Evolutionary conservation across 2,113 vertebrate genomes (phyloP).

Genomic region (Callocephalon fimbriatum): DNA sequence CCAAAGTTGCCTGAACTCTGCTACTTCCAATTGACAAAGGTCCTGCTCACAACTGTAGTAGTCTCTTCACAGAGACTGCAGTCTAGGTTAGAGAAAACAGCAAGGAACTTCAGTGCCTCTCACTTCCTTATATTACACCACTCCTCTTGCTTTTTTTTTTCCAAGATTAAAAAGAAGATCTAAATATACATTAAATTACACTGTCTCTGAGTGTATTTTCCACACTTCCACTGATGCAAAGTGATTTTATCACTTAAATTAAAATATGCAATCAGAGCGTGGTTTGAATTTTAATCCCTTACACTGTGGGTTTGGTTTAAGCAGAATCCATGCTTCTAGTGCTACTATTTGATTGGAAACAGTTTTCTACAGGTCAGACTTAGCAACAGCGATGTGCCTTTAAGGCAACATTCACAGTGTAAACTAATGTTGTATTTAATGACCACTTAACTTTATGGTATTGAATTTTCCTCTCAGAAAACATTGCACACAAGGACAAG

Average conservation of each 20-base stretch:
- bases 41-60: not conserved
- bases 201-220: not conserved
- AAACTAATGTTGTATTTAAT: not conserved
- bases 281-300: constrained; percentile 5
- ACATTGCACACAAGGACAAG: not conserved
- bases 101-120: not conserved
- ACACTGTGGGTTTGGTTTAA: not conserved
- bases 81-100: not conserved
- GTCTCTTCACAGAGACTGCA: not conserved
- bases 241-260: not conserved
- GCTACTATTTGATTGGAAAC: not conserved
- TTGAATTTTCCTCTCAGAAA: not conserved
- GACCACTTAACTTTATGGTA: not conserved
- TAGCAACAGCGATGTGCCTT: not conserved
- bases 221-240: not conserved
- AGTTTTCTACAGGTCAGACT: not conserved
- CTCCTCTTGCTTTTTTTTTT: not conserved
- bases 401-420: not conserved
- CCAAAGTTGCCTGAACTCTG: not conserved
- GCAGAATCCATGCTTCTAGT: not conserved
- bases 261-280: not conserved
- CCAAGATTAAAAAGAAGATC: not conserved
- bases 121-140: not conserved
- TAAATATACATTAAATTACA: not conserved
- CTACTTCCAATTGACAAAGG: not conserved